Conservation (phyloP, 2,888 invertebrate genomes). For the Xestoiulus laeticollis region DNA sequence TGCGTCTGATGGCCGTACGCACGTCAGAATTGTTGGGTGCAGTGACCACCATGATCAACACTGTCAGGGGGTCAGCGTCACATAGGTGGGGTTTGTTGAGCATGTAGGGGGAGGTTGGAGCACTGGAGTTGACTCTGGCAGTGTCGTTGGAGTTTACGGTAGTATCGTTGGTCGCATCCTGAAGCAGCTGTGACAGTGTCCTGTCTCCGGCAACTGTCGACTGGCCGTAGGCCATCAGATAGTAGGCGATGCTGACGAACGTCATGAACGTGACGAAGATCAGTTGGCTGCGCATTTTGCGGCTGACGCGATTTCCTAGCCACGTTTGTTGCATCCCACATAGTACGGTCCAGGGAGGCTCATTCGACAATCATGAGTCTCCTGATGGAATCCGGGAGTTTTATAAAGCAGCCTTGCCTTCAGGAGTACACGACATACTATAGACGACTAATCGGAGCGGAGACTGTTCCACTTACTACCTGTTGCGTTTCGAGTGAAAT, state of each 20-base stretch:
- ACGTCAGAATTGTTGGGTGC: slow-evolving; percentile 51
- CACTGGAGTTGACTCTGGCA: not conserved
- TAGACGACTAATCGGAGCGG: not conserved
- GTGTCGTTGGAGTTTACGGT: not conserved
- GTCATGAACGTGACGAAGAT: slow-evolving; percentile 45
- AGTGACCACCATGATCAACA: slow-evolving; percentile 52
- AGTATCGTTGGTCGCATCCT: not conserved
- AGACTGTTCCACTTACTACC: not conserved
- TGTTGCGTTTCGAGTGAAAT: too few relatives aligned
- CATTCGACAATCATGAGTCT: not conserved
- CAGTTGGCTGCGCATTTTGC: slow-evolving; percentile 49
- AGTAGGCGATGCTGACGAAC: slow-evolving; percentile 52
- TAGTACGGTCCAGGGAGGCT: not conserved
- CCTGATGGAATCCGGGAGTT: not conserved
- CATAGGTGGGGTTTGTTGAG: slow-evolving; percentile 50
- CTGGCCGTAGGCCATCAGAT: slow-evolving; percentile 52
- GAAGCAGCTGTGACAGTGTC: not conserved
- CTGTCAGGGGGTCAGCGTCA: not conserved
- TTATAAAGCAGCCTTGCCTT: not conserved
- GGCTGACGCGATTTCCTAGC: not conserved
- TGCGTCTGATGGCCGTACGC: slow-evolving; percentile 60
- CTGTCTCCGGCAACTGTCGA: not conserved
- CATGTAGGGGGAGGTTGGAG: not conserved
- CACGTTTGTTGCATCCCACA: slow-evolving; percentile 18
- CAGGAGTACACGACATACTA: not conserved